Conservation (phyloP, 2,888 invertebrate species). For the Amaurobius ferox region DNA sequence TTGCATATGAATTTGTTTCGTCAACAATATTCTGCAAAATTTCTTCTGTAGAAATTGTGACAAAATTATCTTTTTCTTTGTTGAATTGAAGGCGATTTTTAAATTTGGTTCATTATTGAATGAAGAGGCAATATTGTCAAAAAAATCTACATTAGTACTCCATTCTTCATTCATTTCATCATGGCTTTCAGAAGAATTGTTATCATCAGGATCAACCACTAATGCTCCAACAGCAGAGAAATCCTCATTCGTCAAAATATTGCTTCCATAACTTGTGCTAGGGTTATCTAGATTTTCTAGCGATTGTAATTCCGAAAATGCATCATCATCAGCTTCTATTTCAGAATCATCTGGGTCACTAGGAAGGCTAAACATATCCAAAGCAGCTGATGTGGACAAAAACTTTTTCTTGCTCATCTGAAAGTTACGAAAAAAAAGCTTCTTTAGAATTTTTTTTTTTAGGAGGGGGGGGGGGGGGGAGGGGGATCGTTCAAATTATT, state of each 20-base stretch:
- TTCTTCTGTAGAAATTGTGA: constrained; percentile 22
- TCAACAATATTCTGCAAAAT: constrained; percentile 20
- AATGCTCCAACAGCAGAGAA: neutral
- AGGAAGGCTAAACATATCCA: neutral
- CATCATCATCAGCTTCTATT: neutral
- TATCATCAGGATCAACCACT: neutral
- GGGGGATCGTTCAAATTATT: too few relatives aligned
- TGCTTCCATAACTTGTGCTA: constrained; percentile 7
- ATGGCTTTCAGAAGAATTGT: constrained; percentile 15
- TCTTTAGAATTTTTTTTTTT: neutral
- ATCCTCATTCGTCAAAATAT: constrained; percentile 20
- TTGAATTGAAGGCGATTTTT: constrained; percentile 20
- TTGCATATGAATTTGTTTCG: too few relatives aligned
- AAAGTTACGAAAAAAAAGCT: neutral
- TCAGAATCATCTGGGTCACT: constrained; percentile 1
- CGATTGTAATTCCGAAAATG: neutral
- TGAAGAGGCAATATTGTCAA: constrained; percentile 21
- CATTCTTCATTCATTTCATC: constrained; percentile 18
- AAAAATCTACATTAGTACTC: constrained; percentile 20
- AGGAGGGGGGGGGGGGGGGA: too few relatives aligned
- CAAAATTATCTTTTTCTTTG: constrained; percentile 9
- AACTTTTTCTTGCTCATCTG: neutral
- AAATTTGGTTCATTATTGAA: constrained; percentile 12
- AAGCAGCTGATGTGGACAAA: neutral
- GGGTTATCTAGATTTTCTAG: neutral